Conservation (phyloP, 92 coral and sea anemone genomes). For the Galaxea fascicularis region DNA sequence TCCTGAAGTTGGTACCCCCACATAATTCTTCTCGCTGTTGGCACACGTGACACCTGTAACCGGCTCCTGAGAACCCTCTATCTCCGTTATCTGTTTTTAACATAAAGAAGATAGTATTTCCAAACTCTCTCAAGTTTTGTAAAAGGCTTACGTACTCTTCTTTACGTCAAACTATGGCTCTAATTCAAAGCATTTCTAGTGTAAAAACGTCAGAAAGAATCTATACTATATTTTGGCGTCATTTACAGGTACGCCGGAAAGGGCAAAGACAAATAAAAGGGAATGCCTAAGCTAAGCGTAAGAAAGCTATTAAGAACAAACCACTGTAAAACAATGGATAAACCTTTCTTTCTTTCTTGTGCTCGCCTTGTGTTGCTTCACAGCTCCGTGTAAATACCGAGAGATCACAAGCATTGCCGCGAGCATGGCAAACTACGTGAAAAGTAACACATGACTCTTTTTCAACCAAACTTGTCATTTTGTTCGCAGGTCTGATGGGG, state of each 20-base stretch:
- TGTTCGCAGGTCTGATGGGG: neutral
- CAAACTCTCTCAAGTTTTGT: neutral
- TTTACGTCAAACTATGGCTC: neutral
- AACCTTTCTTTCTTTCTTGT: no score
- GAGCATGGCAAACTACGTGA: neutral
- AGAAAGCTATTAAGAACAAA: no score
- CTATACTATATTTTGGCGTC: no score
- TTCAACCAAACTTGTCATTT: neutral
- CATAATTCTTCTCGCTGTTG: neutral
- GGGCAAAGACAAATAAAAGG: no score
- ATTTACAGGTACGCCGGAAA: no score
- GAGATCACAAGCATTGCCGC: no score
- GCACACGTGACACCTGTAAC: neutral
- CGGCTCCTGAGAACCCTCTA: neutral
- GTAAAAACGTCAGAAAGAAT: no score
- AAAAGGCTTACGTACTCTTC: neutral
- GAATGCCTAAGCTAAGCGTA: no score
- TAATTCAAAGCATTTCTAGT: no score
- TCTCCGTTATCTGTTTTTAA: neutral
- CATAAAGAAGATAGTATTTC: neutral
- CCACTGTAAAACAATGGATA: no score
- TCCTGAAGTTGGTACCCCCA: neutral
- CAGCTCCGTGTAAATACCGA: no score
- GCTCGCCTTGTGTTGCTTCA: no score
- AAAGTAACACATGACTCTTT: neutral